Evolutionary conservation across 2,797 vertebrate genomes (phyloP), one percentile per base, ranked within the genome.

Genomic region (Lagocephalus sceleratus): DNA sequence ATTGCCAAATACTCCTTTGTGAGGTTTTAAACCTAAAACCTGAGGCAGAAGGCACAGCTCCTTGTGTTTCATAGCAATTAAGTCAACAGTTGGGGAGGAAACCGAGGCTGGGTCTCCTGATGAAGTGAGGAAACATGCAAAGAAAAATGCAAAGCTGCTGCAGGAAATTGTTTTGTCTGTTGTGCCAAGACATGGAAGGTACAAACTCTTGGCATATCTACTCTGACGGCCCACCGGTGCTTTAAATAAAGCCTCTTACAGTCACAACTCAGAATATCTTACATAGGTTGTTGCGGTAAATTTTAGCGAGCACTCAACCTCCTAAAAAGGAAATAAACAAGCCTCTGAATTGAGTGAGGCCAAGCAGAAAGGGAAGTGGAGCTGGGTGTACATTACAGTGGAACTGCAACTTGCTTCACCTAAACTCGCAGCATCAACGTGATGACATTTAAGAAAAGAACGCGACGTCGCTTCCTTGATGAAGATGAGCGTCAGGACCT

Each of bases 11-110:
- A 14, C 32, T 35, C 4, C 32, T 14, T 2, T 35, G 32, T 32
- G 25, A 45, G 46, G 20, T 66, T 26, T 62, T 49, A 58, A 40
- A 63, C 47, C 25, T 17, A 68, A 59, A 52, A 26, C 39, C 10
- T 51, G 42, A 57, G 51, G 63, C 57, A 71, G 52, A 67, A 50
- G 53, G 51, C 4, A 19, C 47, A 22, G 19, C 52, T 63, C 21
- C 63, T 68, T 50, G 11, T 22, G 68, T 83, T 77, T 73, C 68
- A 71, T 55, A 41, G 48, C 51, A 66, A 71, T 66, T 25, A 63
- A 66, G 60, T 61, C 54, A 68, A 60, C 43, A 20, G 10, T 19
- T 43, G 19, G 12, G 26, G 17, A 70, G 57, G 64, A 83, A 84
- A 73, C 71, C 62, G 64, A 5, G 38, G 11, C 51, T 54, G 67